A percentile compares a stretch with the other conserved stretches of the same genome.
Conservation (phyloP, 2,113 vertebrate species). For the Sakesphorus luctuosus region DNA sequence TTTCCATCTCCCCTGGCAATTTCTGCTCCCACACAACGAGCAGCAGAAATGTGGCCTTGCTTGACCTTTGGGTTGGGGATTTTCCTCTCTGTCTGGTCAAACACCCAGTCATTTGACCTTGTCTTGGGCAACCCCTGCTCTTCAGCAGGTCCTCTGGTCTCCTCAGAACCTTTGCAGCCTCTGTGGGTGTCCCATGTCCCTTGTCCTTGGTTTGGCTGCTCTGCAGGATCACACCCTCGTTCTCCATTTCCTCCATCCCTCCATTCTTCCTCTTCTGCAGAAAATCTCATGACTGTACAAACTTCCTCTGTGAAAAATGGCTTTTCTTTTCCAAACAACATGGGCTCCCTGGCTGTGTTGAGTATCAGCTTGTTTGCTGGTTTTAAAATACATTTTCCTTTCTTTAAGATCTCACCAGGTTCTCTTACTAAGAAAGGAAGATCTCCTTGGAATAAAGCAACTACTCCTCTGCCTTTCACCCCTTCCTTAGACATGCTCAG, state of each 20-base stretch:
- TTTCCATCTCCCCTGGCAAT: background rate
- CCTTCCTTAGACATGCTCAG: background rate
- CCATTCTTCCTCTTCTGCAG: background rate
- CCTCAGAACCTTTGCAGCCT: background rate
- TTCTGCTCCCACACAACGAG: background rate
- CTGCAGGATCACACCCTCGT: background rate
- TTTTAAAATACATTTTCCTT: background rate
- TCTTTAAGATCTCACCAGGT: background rate
- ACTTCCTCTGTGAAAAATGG: background rate
- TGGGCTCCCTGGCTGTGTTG: background rate
- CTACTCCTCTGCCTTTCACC: background rate
- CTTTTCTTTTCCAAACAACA: background rate
- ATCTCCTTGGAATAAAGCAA: background rate
- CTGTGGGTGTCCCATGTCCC: background rate
- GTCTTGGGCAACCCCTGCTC: background rate
- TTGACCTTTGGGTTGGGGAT: background rate
- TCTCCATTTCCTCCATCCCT: background rate
- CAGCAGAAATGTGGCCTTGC: background rate
- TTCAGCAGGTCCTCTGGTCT: background rate
- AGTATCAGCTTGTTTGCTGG: background rate
- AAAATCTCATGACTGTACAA: rapidly evolving
- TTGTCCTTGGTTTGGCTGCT: background rate
- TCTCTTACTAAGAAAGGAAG: background rate
- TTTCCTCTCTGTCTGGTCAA: background rate
- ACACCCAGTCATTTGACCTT: background rate